These are phyloP conservation scores for Alosa alosa DNA, from an alignment of 2,113 vertebrate genomes.

Conservation along the genomic window DNA sequence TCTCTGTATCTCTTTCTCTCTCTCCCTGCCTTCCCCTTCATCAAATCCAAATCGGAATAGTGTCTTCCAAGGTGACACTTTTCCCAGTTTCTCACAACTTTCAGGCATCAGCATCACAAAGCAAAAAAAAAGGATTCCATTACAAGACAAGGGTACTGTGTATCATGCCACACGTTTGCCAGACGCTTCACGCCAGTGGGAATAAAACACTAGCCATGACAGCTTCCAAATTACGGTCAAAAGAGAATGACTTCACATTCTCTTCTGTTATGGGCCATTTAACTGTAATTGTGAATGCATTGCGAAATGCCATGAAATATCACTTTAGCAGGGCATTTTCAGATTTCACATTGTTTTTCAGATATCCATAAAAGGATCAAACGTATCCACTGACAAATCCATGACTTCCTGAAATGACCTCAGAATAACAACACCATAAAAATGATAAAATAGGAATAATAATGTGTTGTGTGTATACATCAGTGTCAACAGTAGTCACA, in stretches of 20 bases:
- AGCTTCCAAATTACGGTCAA: constrained; percentile 11
- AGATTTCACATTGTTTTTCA: neutral
- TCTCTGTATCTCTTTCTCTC: neutral
- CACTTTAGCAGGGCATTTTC: neutral
- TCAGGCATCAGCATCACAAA: neutral
- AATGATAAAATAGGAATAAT: neutral
- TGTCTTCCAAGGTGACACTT: constrained; percentile 15
- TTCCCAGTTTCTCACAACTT: neutral
- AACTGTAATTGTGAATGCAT: constrained; percentile 1
- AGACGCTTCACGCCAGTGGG: neutral
- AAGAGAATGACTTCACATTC: neutral
- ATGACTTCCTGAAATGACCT: neutral
- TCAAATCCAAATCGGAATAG: neutral
- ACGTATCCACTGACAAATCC: neutral
- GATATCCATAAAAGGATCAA: neutral
- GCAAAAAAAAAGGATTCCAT: neutral
- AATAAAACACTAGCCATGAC: neutral
- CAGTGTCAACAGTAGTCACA: neutral
- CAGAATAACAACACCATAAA: neutral
- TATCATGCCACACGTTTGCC: neutral
- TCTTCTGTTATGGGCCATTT: constrained; percentile 13
- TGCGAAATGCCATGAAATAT: neutral
- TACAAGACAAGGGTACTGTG: neutral
- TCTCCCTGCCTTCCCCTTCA: neutral
- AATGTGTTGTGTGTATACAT: neutral